Evolutionary conservation across 2,888 invertebrate species (phyloP).

Genomic region (Sepioteuthis lessoniana): DNA sequence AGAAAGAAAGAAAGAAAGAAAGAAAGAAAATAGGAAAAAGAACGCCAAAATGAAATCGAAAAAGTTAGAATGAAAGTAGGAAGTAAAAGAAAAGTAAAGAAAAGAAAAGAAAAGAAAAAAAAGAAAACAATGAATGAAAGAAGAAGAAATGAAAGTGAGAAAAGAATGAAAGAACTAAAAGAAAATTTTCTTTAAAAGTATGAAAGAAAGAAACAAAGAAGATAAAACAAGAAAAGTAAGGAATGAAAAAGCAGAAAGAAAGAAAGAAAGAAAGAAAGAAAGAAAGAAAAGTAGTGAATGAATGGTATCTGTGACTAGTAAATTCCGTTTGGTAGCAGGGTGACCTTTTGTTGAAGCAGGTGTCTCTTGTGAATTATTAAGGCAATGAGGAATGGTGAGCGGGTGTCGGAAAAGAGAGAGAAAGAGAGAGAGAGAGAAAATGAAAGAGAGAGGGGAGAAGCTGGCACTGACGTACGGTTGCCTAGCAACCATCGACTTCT

Average conservation of each 20-base stretch:
- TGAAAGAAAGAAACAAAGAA: too few species aligned
- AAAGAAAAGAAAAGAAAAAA: neutral
- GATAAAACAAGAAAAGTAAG: neutral
- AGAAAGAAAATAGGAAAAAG: neutral
- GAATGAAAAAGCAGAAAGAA: neutral
- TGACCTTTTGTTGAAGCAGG: neutral
- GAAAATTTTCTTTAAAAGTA: too few species aligned
- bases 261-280: neutral
- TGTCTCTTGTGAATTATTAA: neutral
- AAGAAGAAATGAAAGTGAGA: neutral
- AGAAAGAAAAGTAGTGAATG: neutral
- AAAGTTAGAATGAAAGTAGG: neutral
- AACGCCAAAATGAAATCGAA: neutral
- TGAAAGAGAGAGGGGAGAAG: too few species aligned
- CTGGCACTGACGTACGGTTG: neutral
- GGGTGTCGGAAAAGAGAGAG: neutral
- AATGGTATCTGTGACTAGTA: neutral
- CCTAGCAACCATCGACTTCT: constrained; percentile 19
- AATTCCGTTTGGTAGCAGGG: neutral
- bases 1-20: neutral
- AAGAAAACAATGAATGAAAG: neutral
- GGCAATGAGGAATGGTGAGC: neutral
- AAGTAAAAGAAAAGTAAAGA: neutral
- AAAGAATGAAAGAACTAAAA: neutral
- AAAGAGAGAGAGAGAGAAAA: neutral